These are phyloP conservation scores for Hemicentrotus pulcherrimus DNA, from an alignment of 35 echinoderm and acorn worm species.

Conservation along the genomic window DNA sequence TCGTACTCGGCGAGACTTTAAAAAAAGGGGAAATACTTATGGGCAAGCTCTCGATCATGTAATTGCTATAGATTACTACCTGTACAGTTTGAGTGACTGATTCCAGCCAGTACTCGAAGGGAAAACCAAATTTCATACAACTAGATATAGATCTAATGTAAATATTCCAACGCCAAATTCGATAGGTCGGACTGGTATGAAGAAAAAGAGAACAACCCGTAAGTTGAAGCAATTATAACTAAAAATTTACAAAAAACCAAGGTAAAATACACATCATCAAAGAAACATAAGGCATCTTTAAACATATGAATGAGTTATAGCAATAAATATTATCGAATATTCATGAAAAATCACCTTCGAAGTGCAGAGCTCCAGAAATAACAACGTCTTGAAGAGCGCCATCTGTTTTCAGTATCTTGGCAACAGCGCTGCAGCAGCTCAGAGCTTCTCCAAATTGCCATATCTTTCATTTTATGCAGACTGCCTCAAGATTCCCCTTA, in stretches of 20 bases:
- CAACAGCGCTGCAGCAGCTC: background rate
- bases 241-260: background rate
- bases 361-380: background rate
- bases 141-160: no score
- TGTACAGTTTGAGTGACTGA: no score
- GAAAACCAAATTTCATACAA: no score
- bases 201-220: background rate
- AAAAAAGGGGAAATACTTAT: no score
- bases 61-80: no score
- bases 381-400: background rate
- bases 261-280: background rate
- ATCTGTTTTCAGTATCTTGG: slow-evolving; percentile 11
- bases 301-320: background rate
- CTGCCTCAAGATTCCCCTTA: no score
- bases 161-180: background rate
- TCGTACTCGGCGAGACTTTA: no score
- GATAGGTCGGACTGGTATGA: background rate
- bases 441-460: no score
- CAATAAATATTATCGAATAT: background rate
- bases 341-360: background rate
- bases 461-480: no score
- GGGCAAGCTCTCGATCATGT: no score
- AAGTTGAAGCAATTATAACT: no score
- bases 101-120: no score
- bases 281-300: background rate